These are phyloP conservation scores for Aptenodytes patagonicus DNA, from an alignment of 2,113 vertebrate species.

Conservation along the genomic window DNA sequence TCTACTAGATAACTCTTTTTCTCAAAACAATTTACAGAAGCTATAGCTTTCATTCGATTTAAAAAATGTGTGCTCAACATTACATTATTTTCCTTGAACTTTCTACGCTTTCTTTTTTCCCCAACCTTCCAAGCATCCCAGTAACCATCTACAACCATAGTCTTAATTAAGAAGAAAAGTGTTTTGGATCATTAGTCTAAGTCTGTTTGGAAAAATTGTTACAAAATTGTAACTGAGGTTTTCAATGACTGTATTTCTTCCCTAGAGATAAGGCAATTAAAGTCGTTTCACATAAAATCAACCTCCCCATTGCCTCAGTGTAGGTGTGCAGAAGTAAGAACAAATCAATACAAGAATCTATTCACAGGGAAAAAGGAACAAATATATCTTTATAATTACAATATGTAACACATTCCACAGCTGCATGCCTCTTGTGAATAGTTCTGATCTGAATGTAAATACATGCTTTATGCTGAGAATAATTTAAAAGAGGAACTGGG, in stretches of 20 bases:
- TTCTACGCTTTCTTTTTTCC: neutral
- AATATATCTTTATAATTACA: constrained; percentile 56
- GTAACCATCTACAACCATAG: neutral
- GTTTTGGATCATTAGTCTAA: constrained; percentile 12
- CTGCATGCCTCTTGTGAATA: constrained; percentile 27
- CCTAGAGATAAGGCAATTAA: constrained; percentile 71
- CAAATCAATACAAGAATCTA: constrained; percentile 61
- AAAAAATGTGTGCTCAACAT: fast-evolving
- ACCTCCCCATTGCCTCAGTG: constrained; percentile 22
- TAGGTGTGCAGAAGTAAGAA: constrained; percentile 52
- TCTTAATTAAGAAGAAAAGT: constrained; percentile 44
- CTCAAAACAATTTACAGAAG: neutral
- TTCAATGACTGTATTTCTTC: constrained; percentile 62
- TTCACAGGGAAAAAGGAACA: constrained; percentile 7
- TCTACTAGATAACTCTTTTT: neutral
- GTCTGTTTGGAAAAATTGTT: constrained; percentile 39
- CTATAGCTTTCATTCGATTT: neutral
- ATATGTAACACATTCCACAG: constrained; percentile 18
- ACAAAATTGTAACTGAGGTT: constrained; percentile 54
- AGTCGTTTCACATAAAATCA: constrained; percentile 64
- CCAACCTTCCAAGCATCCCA: neutral
- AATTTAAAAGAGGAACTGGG: constrained; percentile 28
- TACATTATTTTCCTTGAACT: neutral
- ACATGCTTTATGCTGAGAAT: constrained; percentile 18
- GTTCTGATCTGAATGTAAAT: constrained; percentile 53